Conservation (phyloP, 2,797 vertebrate species). For the Pogoniulus pusillus region DNA sequence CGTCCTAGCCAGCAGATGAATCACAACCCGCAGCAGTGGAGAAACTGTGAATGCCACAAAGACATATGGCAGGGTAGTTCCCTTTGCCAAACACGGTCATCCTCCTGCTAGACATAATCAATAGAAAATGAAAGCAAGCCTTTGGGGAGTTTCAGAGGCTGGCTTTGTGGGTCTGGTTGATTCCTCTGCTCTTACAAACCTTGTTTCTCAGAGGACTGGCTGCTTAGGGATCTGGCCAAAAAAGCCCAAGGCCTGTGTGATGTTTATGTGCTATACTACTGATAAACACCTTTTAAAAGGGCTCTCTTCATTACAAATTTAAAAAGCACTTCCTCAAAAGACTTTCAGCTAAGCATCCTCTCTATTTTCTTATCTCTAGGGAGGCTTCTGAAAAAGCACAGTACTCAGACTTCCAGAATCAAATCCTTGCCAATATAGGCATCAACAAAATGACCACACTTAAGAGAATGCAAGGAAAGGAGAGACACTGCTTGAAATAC, state of each 20-base stretch:
- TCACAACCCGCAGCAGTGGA: neutral
- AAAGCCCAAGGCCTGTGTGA: neutral
- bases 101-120: neutral
- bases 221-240: neutral
- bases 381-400: neutral
- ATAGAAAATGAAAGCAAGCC: neutral
- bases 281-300: neutral
- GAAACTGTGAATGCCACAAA: neutral
- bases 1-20: neutral
- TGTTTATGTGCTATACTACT: neutral
- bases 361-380: neutral
- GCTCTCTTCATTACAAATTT: neutral
- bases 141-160: neutral
- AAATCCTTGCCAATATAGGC: neutral
- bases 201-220: neutral
- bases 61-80: neutral
- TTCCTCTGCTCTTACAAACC: neutral
- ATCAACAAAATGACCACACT: neutral
- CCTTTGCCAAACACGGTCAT: slow-evolving; percentile 18
- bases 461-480: neutral
- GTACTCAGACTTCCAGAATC: neutral
- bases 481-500: neutral
- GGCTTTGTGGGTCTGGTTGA: neutral
- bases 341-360: neutral
- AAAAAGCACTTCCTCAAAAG: neutral